A percentile compares a stretch with the other conserved stretches of the same genome.
Evolutionary conservation across 2,888 invertebrate species (phyloP).

Genomic region (Scelioninae gen. 2): DNA sequence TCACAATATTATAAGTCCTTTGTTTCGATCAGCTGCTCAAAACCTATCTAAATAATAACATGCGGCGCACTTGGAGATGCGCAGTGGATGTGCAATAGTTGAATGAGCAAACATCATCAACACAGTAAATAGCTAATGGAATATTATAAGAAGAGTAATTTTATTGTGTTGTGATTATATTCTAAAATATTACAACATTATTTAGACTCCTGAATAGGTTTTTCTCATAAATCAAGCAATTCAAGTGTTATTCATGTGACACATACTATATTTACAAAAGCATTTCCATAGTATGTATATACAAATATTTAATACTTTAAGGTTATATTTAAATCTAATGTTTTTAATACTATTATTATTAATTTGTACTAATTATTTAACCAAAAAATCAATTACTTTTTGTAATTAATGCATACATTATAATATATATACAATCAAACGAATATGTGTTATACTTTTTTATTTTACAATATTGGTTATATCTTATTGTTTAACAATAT

Average conservation of each 20-base stretch:
- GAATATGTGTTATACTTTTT: too few species aligned
- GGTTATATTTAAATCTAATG: not conserved
- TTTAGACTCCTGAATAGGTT: not conserved
- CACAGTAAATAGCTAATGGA: too few species aligned
- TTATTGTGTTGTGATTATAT: not conserved
- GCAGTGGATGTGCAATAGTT: constrained; percentile 8
- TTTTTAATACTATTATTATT: not conserved
- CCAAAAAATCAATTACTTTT: not conserved
- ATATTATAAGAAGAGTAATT: not conserved
- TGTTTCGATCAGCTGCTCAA: constrained; percentile 21
- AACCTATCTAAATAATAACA: constrained; percentile 23
- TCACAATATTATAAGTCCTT: too few species aligned
- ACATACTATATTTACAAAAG: not conserved
- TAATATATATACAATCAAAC: too few species aligned
- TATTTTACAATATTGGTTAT: too few species aligned
- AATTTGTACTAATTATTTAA: not conserved
- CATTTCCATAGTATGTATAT: not conserved
- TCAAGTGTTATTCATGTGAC: not conserved
- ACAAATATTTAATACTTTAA: not conserved
- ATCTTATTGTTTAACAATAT: too few species aligned
- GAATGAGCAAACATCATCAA: not conserved
- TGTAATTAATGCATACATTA: too few species aligned
- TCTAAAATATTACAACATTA: not conserved
- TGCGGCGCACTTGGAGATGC: constrained; percentile 15
- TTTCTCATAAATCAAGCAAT: not conserved